Percentiles rank a stretch among this genome's conserved stretches.
Evolutionary conservation across 2,888 invertebrate genomes (phyloP).

Genomic region (Empis livida): DNA sequence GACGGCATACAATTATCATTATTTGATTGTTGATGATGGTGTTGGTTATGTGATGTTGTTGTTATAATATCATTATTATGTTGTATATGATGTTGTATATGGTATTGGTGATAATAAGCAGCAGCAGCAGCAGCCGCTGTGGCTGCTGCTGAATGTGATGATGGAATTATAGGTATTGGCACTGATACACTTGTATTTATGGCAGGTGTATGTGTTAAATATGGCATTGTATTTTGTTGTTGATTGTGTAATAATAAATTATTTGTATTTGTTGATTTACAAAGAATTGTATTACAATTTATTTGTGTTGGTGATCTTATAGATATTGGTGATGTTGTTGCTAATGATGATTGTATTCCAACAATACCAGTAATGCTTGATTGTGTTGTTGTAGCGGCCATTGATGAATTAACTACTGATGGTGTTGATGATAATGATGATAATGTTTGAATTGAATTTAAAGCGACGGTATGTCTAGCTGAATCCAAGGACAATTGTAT

Average conservation of each 20-base stretch:
- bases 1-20: constrained; percentile 12
- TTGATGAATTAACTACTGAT: constrained; percentile 14
- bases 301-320: constrained; percentile 11
- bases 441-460: constrained; percentile 10
- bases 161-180: constrained; percentile 23
- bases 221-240: too few species aligned
- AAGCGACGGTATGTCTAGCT: constrained; percentile 25
- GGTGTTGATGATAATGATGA: constrained; percentile 17
- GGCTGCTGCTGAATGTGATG: constrained; percentile 16
- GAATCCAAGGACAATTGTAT: constrained; percentile 22
- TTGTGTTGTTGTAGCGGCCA: constrained; percentile 13
- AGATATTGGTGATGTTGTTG: constrained; percentile 16
- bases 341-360: constrained; percentile 10
- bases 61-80: constrained; percentile 9
- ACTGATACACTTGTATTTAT: constrained; percentile 20
- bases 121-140: constrained; percentile 11
- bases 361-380: constrained; percentile 1
- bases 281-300: too few species aligned
- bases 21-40: constrained; percentile 16
- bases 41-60: constrained; percentile 6
- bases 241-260: too few species aligned
- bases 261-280: too few species aligned
- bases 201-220: constrained; percentile 10
- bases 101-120: constrained; percentile 12
- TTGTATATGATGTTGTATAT: constrained; percentile 11